Evolutionary conservation across 2,113 vertebrate species (phyloP), one percentile per base, ranked within the genome.

Genomic region (Periophthalmodon schlosseri): DNA sequence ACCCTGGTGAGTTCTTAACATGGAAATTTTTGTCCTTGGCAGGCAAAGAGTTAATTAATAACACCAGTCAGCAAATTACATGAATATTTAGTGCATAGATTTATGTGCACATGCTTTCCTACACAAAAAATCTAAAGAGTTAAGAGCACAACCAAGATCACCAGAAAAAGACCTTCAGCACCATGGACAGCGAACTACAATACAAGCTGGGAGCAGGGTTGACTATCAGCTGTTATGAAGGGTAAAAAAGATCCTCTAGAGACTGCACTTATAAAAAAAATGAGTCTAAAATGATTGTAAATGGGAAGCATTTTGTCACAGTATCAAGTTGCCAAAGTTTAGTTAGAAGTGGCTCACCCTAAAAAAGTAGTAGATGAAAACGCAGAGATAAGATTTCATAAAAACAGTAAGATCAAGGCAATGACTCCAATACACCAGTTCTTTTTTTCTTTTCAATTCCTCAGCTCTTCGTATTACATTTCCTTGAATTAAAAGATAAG

Each of bases 101-200:
- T 5, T 23, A 57, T 23, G 9, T n/a, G 2, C n/a, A 57, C 21
- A 23, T 23, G 56, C 12, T 57, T 23, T 9, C 23, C 12, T 57
- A 23, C 18, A 56, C n/a, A 0, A 21, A 21, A 56, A 21, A 10
- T 56, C 13, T 49, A n/a, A 44, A 10, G 39, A 44, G 8, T 44
- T 44, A 10, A 15, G 7, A 4, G 4, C 52, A 56, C 20, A 4
- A 10, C 14, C 24, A 63, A 63, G 0, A 34, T 16, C 28, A 20
- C 2, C 2, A 34, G 13, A 24, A 5, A 34, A 33, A 28, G 7
- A 5, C 28, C 28, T 60, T 63, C 60, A 63, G 28, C 60, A 63
- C 60, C 60, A 63, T 34, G 60, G 60, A 63, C 60, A 63, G 60
- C 60, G 14, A 63, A 34, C 13, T 16, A 34, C 58, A 61, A 23